Conservation (phyloP, 2,113 vertebrate species). For the Dinomys branickii region DNA sequence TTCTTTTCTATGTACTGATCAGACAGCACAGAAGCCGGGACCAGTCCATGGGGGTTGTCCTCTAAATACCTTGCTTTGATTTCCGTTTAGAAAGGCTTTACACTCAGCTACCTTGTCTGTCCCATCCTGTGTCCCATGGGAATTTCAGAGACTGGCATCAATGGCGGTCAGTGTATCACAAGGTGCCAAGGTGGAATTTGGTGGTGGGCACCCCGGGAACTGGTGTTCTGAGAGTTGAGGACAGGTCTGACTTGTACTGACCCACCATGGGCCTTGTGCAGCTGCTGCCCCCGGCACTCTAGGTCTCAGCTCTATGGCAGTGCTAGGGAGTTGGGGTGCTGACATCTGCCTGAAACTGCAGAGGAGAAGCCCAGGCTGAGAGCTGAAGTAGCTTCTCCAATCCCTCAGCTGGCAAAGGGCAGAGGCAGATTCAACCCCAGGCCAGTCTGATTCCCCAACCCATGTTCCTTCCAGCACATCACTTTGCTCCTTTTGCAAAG, state of each 20-base stretch:
- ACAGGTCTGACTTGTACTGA: background rate
- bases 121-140: background rate
- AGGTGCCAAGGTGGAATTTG: background rate
- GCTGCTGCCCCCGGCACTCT: background rate
- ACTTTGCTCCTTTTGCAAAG: slow-evolving; percentile 20
- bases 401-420: background rate
- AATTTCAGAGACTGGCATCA: background rate
- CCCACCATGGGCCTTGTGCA: background rate
- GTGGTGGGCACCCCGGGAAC: background rate
- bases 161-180: background rate
- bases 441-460: background rate
- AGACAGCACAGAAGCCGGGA: background rate
- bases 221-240: background rate
- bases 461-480: background rate
- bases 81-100: background rate
- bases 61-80: background rate
- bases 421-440: background rate
- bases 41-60: background rate
- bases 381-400: background rate
- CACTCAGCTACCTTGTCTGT: background rate
- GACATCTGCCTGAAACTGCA: background rate
- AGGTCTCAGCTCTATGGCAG: background rate
- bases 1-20: background rate
- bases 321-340: background rate
- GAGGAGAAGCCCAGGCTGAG: background rate